Evolutionary conservation across 1,140 invertebrate species (phyloP).

Genomic region (Venturia canescens): DNA sequence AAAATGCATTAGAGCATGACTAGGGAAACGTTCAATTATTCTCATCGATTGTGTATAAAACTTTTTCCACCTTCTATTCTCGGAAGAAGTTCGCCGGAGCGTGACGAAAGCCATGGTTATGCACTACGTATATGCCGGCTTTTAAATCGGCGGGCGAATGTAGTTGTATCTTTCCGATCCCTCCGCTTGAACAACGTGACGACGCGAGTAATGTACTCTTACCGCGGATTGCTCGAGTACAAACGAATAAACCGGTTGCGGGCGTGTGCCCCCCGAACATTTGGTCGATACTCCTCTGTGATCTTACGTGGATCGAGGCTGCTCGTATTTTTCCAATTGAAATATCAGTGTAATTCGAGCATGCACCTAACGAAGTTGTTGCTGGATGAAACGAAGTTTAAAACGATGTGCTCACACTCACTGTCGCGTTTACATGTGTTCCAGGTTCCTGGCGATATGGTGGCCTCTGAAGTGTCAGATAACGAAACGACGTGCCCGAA

Average conservation of each 20-base stretch:
- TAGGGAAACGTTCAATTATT: constrained; percentile 35
- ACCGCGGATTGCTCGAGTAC: not conserved
- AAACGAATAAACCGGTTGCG: constrained; percentile 10
- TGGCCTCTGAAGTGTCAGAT: constrained; percentile 95
- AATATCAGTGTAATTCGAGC: not conserved
- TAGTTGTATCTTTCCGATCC: not conserved
- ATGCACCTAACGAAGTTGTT: too few species aligned
- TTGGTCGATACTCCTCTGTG: too few species aligned
- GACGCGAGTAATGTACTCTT: not conserved
- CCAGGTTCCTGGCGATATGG: constrained; percentile 97
- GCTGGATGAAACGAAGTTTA: not conserved
- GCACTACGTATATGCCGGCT: not conserved
- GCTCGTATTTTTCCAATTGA: too few species aligned
- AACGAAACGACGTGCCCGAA: constrained; percentile 88
- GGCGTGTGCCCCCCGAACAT: too few species aligned
- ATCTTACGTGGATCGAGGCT: too few species aligned
- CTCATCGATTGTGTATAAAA: constrained; percentile 15
- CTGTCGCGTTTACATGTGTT: constrained; percentile 65
- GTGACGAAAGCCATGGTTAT: constrained; percentile 22
- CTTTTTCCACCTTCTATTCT: constrained; percentile 21
- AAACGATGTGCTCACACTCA: too few species aligned
- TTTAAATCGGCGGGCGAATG: constrained; percentile 17
- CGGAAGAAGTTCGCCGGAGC: constrained; percentile 28
- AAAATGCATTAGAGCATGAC: constrained; percentile 33
- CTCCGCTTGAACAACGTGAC: not conserved